Evolutionary conservation across 37 sponge, comb jelly and placozoan species (phyloP), one percentile per base, ranked within the genome.

Genomic region (Geodia barretti): DNA sequence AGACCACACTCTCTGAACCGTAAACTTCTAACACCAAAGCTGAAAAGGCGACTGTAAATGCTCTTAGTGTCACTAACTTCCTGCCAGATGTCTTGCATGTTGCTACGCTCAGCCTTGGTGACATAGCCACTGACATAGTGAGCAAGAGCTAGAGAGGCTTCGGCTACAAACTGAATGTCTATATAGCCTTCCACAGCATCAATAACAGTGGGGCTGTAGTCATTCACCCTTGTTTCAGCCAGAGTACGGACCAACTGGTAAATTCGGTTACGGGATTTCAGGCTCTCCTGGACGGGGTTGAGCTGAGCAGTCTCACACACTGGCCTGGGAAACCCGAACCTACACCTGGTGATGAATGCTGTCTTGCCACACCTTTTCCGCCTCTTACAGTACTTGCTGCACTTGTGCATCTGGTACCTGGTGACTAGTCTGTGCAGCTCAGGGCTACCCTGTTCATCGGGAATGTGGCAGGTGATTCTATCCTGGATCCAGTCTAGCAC

Each of bases 81-180:
- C 62, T 89, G 61, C 65, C 73, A 83, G 20, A 70, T 31, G 25
- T 82, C 83, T 31, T 82, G 77, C 78, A 89, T 74, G 82, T 68
- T 34, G 62, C 88, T 76, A 68, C 40, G 74, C 59, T 88, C 88
- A 47, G 88, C 88, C 65, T 88, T 88, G 28, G 88, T 81, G 35
- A 84, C 69, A 64, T 84, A 89, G 1, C 76, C 85, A 58, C 70
- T 84, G 1, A 89, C 81, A 67, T 89, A 84, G 32, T 76, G 70
- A 32, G 77, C 71, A 2, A 89, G 81, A 11, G 85, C 76, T 41
- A 83, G 42, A 7, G 76, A 74, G 3, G 79, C 64, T 37, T 89
- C 89, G 36, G 79, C 79, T 32, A 78, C 67, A 39, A 60, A 89
- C 66, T 77, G 89, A 14, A 89, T 31, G 60, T 83, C 84, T 20